Evolutionary conservation across 2,113 vertebrate genomes (phyloP).

Genomic region (Brachirus orientalis): DNA sequence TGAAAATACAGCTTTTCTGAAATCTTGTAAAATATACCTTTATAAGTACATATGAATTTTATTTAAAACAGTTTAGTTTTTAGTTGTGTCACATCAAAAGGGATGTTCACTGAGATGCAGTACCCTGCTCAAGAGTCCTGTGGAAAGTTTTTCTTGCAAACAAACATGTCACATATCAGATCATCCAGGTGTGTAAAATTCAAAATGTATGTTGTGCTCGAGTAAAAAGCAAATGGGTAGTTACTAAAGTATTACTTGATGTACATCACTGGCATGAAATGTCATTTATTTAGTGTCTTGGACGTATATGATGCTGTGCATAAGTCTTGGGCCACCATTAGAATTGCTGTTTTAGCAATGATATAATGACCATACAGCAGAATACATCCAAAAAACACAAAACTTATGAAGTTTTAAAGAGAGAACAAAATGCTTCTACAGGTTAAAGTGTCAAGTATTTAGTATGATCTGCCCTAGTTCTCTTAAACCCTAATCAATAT

Average conservation of each 20-base stretch:
- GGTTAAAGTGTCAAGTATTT: too few relatives aligned
- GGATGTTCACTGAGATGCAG: conserved; percentile 72
- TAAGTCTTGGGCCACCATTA: too few relatives aligned
- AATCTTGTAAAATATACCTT: conserved; percentile 77
- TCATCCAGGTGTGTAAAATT: conserved; percentile 24
- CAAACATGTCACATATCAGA: conserved; percentile 46
- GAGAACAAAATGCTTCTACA: too few relatives aligned
- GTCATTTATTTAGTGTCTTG: neutral
- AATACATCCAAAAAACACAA: too few relatives aligned
- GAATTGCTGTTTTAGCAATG: too few relatives aligned
- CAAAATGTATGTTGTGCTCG: conserved; percentile 38
- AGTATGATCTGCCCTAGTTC: too few relatives aligned
- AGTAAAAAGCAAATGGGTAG: conserved; percentile 34
- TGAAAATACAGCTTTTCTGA: conserved; percentile 78
- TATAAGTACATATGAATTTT: conserved; percentile 66
- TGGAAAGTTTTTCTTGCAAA: conserved; percentile 52
- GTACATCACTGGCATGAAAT: conserved; percentile 37
- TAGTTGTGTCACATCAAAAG: conserved; percentile 74
- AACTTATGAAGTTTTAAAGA: too few relatives aligned
- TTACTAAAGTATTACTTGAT: conserved; percentile 42
- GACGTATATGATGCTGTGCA: too few relatives aligned
- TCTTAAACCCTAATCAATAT: too few relatives aligned
- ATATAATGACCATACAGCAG: too few relatives aligned
- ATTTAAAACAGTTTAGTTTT: conserved; percentile 60
- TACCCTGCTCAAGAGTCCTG: conserved; percentile 63